These are phyloP conservation scores for Ia io DNA, from an alignment of 2,113 vertebrate species.

Conservation along the genomic window DNA sequence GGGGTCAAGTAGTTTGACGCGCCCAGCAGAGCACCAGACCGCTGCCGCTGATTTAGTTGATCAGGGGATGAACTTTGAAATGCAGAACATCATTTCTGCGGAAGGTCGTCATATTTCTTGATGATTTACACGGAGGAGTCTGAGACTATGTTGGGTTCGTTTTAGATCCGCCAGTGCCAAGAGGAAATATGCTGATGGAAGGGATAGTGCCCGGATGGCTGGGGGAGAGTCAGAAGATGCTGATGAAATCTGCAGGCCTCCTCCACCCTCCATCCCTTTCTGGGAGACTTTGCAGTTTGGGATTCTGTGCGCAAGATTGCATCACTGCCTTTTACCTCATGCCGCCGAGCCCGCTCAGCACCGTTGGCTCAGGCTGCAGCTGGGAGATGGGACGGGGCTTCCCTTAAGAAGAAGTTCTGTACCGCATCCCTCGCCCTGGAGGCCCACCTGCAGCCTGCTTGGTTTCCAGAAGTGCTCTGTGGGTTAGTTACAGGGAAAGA, in stretches of 20 bases:
- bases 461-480: neutral
- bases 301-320: neutral
- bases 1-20: slow-evolving; percentile 58
- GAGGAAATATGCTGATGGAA: slow-evolving; percentile 74
- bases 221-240: neutral
- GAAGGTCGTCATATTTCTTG: slow-evolving; percentile 76
- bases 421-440: neutral
- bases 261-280: neutral
- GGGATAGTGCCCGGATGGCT: slow-evolving; percentile 30
- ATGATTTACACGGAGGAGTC: slow-evolving; percentile 72
- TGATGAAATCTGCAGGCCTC: neutral
- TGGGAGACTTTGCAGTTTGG: neutral
- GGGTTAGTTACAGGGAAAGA: neutral
- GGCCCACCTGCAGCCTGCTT: neutral
- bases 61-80: slow-evolving; percentile 65
- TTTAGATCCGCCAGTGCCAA: slow-evolving; percentile 66
- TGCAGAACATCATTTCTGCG: slow-evolving; percentile 52
- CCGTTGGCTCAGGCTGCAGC: neutral
- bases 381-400: neutral
- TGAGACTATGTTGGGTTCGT: slow-evolving; percentile 53
- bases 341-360: neutral
- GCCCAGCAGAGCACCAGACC: slow-evolving; percentile 10
- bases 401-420: neutral
- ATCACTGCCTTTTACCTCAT: neutral
- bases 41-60: neutral